Evolutionary conservation across 2,888 invertebrate species (phyloP), one percentile per base, ranked within the genome.

Genomic region (Leptinotarsa juncta): DNA sequence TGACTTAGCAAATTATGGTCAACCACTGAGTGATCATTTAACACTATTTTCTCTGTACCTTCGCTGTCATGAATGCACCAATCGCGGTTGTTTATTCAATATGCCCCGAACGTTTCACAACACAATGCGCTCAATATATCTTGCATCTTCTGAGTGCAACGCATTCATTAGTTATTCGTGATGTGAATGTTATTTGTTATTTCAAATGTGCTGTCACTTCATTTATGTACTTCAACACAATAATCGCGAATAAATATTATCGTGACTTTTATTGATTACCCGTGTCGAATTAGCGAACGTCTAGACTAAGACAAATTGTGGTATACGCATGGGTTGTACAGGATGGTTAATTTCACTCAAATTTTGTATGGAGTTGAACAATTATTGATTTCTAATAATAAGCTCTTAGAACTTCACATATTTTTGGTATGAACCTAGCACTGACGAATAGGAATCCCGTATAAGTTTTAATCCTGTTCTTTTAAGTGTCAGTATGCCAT

Each of bases 241-340:
- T 73, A 73, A 70, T 73, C 70, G 68, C 62, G 42, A 70, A 73
- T 73, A 73, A 73, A 73, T 73, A 73, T 70, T 66, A 70, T 70
- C 55, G 26, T 73, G 73, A 73, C 73, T 73, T 73, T 70, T 66
- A 73, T 73, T 66, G 73, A 73, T 73, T 70, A 23, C 55, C 70
- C 62, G 16, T 70, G 73, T 70, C 73, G 65, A 70, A 73, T 70
- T 73, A 73, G 73, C 65, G 55, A 57, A 73, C 70, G 66, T 65
- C 66, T 57, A 57, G 72, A 73, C 69, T 70, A 20, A 73, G 73
- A 73, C 73, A 68, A 73, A 73, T 73, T 73, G 66, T 55, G 53
- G 48, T n/a, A 16, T 55, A 26, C 51, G 18, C n/a, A 51, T 55
- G 60, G 32, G 48, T 49, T 57, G 66, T 70, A 70, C 49, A 15